Evolutionary conservation across 2,797 vertebrate species (phyloP).

Genomic region (Tragelaphus oryx): DNA sequence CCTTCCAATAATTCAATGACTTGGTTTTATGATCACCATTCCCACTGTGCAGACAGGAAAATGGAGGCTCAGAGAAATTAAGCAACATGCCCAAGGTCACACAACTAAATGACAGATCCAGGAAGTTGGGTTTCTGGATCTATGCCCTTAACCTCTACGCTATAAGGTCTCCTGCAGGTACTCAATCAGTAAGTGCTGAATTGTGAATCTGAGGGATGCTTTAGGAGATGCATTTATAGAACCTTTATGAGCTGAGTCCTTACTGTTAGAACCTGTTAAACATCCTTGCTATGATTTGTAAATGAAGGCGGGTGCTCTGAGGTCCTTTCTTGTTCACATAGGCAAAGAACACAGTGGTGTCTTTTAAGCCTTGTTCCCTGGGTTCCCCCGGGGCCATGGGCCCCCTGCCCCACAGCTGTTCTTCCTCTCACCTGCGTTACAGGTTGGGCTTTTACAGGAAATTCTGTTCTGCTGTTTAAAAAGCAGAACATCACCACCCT

Average conservation of each 20-base stretch:
- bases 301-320: neutral
- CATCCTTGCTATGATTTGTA: neutral
- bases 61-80: neutral
- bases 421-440: neutral
- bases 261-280: neutral
- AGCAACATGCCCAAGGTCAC: neutral
- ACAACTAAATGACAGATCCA: neutral
- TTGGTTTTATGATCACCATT: neutral
- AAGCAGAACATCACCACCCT: neutral
- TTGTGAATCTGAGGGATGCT: neutral
- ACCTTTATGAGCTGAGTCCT: neutral
- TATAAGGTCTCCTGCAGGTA: neutral
- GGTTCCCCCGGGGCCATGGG: neutral
- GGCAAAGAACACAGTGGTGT: rapidly evolving
- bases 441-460: conserved; percentile 20
- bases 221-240: neutral
- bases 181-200: neutral
- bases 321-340: neutral
- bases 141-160: neutral
- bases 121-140: neutral
- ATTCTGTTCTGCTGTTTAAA: conserved; percentile 44
- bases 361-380: neutral
- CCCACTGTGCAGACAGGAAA: neutral
- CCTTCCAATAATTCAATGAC: neutral
- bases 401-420: neutral